Conservation (phyloP, 1,140 invertebrate genomes). For the Triops longicaudatus region DNA sequence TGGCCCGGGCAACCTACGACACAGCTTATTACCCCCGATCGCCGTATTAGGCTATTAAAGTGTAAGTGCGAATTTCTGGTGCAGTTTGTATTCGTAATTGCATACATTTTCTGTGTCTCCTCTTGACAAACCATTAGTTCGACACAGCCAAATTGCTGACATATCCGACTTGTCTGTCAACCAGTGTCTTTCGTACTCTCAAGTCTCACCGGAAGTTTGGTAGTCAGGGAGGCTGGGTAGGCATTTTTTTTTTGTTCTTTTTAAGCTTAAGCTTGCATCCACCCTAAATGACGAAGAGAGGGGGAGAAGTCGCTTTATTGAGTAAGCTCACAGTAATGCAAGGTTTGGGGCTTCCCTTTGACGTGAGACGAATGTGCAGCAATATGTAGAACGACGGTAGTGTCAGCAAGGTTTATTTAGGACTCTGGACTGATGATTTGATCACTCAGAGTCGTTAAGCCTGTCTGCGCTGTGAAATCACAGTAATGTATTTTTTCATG, state of each 20-base stretch:
- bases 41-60: neutral
- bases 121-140: too few species aligned
- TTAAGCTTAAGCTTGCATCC: neutral
- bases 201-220: neutral
- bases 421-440: constrained; percentile 9
- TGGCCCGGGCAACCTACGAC: neutral
- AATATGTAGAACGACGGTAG: constrained; percentile 8
- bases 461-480: constrained; percentile 1
- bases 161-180: too few species aligned
- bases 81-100: too few species aligned
- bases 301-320: neutral
- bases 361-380: neutral
- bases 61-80: too few species aligned
- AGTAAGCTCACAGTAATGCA: neutral
- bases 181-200: too few species aligned
- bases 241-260: neutral
- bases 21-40: neutral
- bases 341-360: neutral
- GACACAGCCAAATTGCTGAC: too few species aligned
- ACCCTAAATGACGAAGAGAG: neutral
- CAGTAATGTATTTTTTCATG: neutral
- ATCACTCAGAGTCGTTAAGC: constrained; percentile 5
- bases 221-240: neutral
- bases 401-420: constrained; percentile 6
- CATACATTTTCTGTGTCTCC: too few species aligned